These are phyloP conservation scores for Drosophila villosipedis DNA, from an alignment of 2,888 invertebrate species.

Conservation along the genomic window DNA sequence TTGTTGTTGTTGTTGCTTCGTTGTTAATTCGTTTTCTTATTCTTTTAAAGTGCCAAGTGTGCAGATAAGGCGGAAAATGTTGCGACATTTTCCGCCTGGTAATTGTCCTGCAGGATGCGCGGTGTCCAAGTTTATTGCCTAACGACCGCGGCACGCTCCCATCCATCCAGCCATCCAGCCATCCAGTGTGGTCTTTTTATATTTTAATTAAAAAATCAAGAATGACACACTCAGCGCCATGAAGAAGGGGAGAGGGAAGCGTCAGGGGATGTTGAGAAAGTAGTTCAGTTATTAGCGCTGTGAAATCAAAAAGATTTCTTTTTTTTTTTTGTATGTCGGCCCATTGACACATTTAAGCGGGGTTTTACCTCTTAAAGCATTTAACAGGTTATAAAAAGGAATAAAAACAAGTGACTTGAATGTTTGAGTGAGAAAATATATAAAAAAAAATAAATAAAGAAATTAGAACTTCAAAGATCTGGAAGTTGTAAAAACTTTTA, in stretches of 20 bases:
- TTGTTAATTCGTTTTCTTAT: conserved; percentile 67
- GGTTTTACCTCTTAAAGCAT: background rate
- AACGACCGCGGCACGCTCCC: conserved; percentile 81
- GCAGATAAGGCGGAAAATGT: conserved; percentile 71
- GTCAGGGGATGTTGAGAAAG: background rate
- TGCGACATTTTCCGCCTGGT: conserved; percentile 76
- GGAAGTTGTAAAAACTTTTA: background rate
- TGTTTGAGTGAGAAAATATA: background rate
- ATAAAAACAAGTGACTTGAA: background rate
- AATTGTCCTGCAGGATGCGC: conserved; percentile 66
- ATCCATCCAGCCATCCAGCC: conserved; percentile 21
- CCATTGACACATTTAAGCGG: conserved; percentile 47
- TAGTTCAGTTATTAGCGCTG: conserved; percentile 37
- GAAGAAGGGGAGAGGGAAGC: background rate
- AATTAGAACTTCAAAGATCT: background rate
- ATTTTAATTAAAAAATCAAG: conserved; percentile 63
- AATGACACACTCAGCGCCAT: conserved; percentile 48
- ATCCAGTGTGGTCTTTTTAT: conserved; percentile 59
- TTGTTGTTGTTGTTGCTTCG: background rate
- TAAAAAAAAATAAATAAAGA: background rate
- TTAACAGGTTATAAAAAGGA: conserved; percentile 5
- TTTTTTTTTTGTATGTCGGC: conserved; percentile 6
- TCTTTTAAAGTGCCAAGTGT: conserved; percentile 61
- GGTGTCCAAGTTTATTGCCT: conserved; percentile 83
- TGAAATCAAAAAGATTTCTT: conserved; percentile 25